Conservation (phyloP, 1,140 invertebrate species). For the Magallana ariakensis region DNA sequence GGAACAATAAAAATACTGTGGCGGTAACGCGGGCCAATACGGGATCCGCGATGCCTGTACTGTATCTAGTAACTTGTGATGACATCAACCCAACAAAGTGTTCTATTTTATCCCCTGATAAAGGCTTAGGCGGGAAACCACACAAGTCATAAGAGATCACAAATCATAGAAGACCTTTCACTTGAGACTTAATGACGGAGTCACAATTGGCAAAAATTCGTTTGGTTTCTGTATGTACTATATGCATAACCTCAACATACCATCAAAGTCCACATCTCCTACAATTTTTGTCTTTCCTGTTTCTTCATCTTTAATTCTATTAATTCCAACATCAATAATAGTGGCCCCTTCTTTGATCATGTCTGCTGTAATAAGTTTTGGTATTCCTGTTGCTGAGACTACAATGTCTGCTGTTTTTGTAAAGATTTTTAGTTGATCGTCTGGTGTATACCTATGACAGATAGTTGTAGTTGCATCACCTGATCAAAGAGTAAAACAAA, state of each 20-base stretch:
- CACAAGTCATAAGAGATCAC: no score
- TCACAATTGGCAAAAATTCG: no score
- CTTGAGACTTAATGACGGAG: neutral
- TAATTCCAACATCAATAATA: conserved; percentile 93
- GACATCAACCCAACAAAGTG: no score
- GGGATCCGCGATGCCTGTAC: no score
- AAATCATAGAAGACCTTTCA: neutral
- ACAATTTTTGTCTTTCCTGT: conserved; percentile 88
- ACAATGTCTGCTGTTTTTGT: conserved; percentile 90
- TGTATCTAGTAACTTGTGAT: no score
- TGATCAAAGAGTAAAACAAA: conserved; percentile 64
- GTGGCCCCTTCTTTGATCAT: conserved; percentile 94
- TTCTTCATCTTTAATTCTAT: conserved; percentile 84
- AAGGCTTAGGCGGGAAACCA: no score
- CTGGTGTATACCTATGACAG: conserved; percentile 91
- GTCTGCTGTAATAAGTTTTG: conserved; percentile 88
- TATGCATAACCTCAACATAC: conserved; percentile 54
- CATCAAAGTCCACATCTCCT: conserved; percentile 92
- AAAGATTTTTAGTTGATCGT: conserved; percentile 85
- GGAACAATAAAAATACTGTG: no score
- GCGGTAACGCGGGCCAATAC: no score
- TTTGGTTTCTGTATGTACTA: no score
- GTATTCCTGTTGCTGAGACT: conserved; percentile 89
- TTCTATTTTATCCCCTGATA: no score
- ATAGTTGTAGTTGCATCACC: conserved; percentile 91